These are phyloP conservation scores for Chloroceryle aenea DNA, from an alignment of 2,113 vertebrate genomes.

Conservation along the genomic window DNA sequence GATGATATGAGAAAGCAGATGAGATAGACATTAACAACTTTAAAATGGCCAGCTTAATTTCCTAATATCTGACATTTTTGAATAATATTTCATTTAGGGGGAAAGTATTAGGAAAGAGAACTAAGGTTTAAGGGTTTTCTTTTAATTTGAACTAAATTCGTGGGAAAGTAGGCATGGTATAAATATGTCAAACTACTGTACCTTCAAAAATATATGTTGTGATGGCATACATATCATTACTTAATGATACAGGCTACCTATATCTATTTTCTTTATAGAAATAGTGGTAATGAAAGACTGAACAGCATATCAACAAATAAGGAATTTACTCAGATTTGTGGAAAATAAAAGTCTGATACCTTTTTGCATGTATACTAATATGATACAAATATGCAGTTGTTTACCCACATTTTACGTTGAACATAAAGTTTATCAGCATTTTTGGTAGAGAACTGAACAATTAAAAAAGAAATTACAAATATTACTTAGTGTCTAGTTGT, in stretches of 20 bases:
- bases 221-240: background rate
- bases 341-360: background rate
- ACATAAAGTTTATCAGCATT: background rate
- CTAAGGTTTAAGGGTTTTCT: background rate
- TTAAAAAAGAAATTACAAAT: background rate
- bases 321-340: background rate
- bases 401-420: background rate
- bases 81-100: no score
- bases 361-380: background rate
- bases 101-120: background rate
- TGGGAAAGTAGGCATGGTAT: background rate
- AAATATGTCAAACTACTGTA: background rate
- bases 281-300: background rate
- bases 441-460: background rate
- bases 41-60: background rate
- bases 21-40: constrained; percentile 29
- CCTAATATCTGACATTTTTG: background rate
- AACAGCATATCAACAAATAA: background rate
- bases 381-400: background rate
- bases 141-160: background rate
- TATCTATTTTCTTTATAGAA: background rate
- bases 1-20: constrained; percentile 31
- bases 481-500: background rate
- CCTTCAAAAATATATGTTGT: background rate
- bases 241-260: background rate